Evolutionary conservation across 2,888 invertebrate genomes (phyloP), one percentile per base, ranked within the genome.

Genomic region (Lasioglossum zephyrum): DNA sequence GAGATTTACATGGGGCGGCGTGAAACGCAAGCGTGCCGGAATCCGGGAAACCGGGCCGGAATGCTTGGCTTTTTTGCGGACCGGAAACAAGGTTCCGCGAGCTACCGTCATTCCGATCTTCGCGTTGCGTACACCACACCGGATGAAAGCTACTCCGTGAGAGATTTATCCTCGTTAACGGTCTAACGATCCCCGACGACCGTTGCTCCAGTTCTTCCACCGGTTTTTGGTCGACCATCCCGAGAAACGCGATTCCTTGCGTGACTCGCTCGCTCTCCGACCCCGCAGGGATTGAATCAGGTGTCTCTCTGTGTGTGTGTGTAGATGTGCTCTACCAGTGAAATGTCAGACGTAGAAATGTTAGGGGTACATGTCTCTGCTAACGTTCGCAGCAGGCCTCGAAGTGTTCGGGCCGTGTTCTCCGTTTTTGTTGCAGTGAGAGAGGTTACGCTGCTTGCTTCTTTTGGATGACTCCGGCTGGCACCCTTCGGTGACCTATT

Each of bases 1-100:
- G 77, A 87, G 85, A 85, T 90, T 89, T 88, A 88, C 87, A 87
- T 82, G 88, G 63, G 81, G 53, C 73, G 82, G 63, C 49, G 75
- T 86, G 82, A 87, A 86, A 83, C 76, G 83, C 73, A 83, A 80
- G 80, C 79, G 74, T 63, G 76, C 74, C 39, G 81, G 86, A 78
- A 81, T 79, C 79, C 57, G 75, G 79, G 41, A 75, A 73, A 75
- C 72, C 73, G 72, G 74, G 53, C 60, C 53, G 85, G 84, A 87
- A 86, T 81, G 86, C 78, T 81, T 81, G 76, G 76, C 75, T 81
- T 86, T 87, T 86, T 87, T 83, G 63, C 72, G 13, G 57, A n/a
- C 76, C 76, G 80, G 80, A 85, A 76, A 84, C 84, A 66, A 85
- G 85, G 85, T 85, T 85, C 76, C 66, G 75, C 73, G 77, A 41